phyloP scores from a whole-genome alignment of 2,113 vertebrate genomes.

The Natator depressus region DNA sequence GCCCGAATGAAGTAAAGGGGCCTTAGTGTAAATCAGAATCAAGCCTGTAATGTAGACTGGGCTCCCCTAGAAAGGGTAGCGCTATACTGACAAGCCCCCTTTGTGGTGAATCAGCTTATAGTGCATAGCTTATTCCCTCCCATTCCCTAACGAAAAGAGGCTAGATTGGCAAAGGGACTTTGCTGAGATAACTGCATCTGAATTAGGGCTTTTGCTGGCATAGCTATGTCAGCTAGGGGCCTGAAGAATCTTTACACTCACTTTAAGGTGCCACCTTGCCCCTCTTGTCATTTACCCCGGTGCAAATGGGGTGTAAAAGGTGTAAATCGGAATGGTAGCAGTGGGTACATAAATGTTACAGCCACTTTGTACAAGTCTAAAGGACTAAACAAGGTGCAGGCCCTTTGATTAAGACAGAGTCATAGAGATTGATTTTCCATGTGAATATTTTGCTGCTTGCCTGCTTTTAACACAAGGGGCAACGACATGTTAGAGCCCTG shows the following conservation, averaged over 20 bases:
- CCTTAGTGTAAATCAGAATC: no score
- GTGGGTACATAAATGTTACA: not conserved
- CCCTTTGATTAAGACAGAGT: not conserved
- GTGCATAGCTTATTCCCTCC: no score
- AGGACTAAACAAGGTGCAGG: accelerated
- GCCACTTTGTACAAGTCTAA: not conserved
- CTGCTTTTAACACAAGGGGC: not conserved
- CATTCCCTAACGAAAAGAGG: no score
- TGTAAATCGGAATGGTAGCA: not conserved
- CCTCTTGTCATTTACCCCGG: not conserved
- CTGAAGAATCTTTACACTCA: not conserved
- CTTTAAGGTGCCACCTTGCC: not conserved
- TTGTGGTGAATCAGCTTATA: no score
- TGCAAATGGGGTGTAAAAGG: not conserved
- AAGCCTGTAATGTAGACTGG: no score
- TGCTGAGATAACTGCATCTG: not conserved
- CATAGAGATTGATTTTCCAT: accelerated
- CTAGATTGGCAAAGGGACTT: no score
- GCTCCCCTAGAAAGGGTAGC: no score
- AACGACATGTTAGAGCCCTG: not conserved
- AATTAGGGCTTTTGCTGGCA: not conserved
- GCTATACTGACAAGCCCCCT: no score
- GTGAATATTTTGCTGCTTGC: not conserved
- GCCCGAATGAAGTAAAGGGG: no score
- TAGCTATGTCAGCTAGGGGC: not conserved